phyloP scores from a whole-genome alignment of 2,113 vertebrate species.

The Lophius piscatorius region DNA sequence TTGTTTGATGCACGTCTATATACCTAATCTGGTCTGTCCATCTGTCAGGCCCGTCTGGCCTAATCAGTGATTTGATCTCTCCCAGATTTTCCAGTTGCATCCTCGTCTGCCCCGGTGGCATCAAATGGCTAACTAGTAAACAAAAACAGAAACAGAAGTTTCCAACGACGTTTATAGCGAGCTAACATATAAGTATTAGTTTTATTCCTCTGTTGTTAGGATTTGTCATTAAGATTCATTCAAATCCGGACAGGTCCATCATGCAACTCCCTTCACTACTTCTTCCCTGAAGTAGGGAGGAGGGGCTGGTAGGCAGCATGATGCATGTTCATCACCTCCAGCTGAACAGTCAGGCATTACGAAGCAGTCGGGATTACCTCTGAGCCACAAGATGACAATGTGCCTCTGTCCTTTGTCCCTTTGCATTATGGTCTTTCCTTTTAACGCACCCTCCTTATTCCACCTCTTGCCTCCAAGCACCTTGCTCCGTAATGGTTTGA shows the following conservation, averaged over 20 bases:
- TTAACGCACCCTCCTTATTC: slow-evolving; percentile 9
- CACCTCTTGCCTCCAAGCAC: slow-evolving; percentile 18
- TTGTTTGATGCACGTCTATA: slow-evolving; percentile 70
- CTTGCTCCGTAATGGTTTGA: slow-evolving; percentile 20
- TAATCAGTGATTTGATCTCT: slow-evolving; percentile 60
- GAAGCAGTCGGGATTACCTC: slow-evolving; percentile 54
- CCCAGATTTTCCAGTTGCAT: slow-evolving; percentile 31
- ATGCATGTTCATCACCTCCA: slow-evolving; percentile 67
- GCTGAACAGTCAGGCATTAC: slow-evolving; percentile 64
- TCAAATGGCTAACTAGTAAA: slow-evolving; percentile 19
- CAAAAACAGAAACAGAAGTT: slow-evolving; percentile 5
- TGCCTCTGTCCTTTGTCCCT: slow-evolving; percentile 73
- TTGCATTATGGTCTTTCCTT: slow-evolving; percentile 54
- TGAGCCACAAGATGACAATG: slow-evolving; percentile 57
- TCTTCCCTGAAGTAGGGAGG: slow-evolving; percentile 46
- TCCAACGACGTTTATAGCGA: slow-evolving; percentile 31
- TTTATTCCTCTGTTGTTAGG: slow-evolving; percentile 27
- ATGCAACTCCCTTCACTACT: slow-evolving; percentile 53
- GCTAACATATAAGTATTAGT: slow-evolving; percentile 33
- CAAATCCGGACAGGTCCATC: slow-evolving; percentile 54
- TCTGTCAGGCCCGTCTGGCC: slow-evolving; percentile 76
- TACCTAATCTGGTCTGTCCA: slow-evolving; percentile 79
- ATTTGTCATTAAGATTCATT: slow-evolving; percentile 33
- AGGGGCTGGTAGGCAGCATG: slow-evolving; percentile 48
- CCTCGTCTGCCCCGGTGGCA: slow-evolving; percentile 37